Evolutionary conservation across 2,888 invertebrate species (phyloP).

Genomic region (Copidosoma aretas): DNA sequence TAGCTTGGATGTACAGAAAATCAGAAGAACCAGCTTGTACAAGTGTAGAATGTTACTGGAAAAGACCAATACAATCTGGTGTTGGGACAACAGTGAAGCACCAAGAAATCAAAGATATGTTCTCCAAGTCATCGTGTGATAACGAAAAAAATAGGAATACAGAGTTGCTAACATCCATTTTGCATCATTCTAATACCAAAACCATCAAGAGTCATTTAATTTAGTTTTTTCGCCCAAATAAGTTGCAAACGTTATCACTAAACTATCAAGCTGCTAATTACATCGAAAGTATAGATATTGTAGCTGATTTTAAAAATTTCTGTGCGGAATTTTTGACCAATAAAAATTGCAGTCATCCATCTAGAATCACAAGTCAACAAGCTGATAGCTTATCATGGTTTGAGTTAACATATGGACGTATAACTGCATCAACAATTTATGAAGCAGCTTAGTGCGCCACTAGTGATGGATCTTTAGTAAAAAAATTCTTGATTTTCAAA

Average conservation of each 20-base stretch:
- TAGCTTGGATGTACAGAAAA: no score
- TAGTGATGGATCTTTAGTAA: conserved; percentile 41
- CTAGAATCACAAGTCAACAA: conserved; percentile 20
- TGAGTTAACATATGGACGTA: conserved; percentile 37
- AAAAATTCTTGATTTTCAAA: no score
- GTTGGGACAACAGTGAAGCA: no score
- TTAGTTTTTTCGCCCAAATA: background rate
- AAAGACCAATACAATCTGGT: no score
- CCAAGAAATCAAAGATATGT: no score
- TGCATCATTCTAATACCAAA: no score
- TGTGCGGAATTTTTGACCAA: conserved; percentile 17
- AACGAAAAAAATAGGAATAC: no score
- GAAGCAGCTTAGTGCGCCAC: conserved; percentile 42
- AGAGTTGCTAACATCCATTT: no score
- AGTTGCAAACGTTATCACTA: conserved; percentile 20
- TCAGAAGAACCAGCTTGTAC: no score
- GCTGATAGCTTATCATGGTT: conserved; percentile 28
- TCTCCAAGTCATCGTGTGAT: no score
- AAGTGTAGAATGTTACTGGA: no score
- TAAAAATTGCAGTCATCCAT: conserved; percentile 12
- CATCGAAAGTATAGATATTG: conserved; percentile 9
- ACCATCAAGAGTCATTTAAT: no score
- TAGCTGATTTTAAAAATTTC: conserved; percentile 9
- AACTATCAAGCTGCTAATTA: conserved; percentile 20
- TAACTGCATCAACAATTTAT: conserved; percentile 40